phyloP scores from a whole-genome alignment of 2,797 vertebrate genomes.

The Parauchenoglanis punctatus region DNA sequence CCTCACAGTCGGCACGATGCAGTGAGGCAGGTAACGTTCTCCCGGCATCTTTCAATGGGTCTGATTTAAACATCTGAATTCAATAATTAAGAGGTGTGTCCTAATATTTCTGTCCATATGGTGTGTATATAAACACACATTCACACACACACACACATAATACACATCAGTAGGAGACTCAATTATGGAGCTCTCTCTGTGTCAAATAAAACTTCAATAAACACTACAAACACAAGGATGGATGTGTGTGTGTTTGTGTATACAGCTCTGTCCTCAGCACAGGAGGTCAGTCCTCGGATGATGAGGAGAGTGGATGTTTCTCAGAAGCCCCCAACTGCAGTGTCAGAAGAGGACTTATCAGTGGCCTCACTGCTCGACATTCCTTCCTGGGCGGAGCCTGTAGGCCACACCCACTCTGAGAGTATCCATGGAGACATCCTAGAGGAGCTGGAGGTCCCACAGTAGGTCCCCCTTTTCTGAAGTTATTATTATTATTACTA shows the following conservation, averaged over 20 bases:
- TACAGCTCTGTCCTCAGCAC: constrained; percentile 87
- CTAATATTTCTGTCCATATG: too few species aligned
- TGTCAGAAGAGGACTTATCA: constrained; percentile 94
- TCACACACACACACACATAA: too few species aligned
- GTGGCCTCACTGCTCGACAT: constrained; percentile 87
- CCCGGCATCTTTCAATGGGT: too few species aligned
- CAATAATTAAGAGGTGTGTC: too few species aligned
- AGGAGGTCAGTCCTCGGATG: constrained; percentile 80
- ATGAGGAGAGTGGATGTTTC: constrained; percentile 74
- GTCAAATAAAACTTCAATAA: background rate
- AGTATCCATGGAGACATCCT: constrained; percentile 82
- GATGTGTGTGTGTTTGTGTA: constrained; percentile 60
- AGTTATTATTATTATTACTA: background rate
- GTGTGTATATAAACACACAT: too few species aligned
- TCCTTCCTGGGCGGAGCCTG: constrained; percentile 81
- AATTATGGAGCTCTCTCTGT: background rate
- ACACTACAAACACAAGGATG: background rate
- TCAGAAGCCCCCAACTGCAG: constrained; percentile 85
- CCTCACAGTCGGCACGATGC: too few species aligned
- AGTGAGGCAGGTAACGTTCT: too few species aligned
- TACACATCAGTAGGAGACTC: too few species aligned
- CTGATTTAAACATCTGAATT: too few species aligned
- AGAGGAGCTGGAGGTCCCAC: constrained; percentile 81
- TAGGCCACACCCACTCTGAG: constrained; percentile 81
- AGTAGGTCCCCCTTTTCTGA: constrained; percentile 63